Conservation (phyloP, 2,113 vertebrate species). For the Plotosus lineatus region DNA sequence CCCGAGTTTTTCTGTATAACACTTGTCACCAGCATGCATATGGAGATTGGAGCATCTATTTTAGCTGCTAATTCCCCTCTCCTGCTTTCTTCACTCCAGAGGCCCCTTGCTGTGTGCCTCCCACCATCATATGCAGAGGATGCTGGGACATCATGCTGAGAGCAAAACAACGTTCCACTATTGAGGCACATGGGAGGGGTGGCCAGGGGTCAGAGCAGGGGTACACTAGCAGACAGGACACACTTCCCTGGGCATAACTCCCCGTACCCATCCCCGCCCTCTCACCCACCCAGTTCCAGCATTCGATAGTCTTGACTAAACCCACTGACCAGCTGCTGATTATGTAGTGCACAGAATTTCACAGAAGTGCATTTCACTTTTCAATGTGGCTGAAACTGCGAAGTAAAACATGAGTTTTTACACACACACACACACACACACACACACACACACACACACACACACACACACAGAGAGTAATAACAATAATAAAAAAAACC, state of each 20-base stretch:
- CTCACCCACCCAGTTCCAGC: constrained; percentile 7
- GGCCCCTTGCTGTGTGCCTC: constrained; percentile 55
- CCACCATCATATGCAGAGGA: constrained; percentile 54
- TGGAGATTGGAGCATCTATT: constrained; percentile 52
- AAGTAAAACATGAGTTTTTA: not conserved
- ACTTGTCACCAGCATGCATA: constrained; percentile 49
- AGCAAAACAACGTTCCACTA: constrained; percentile 58
- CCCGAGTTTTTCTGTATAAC: constrained; percentile 45
- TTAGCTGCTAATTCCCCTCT: constrained; percentile 56
- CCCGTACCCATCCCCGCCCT: not conserved
- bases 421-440: too few relatives aligned
- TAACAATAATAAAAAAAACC: too few relatives aligned
- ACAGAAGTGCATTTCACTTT: constrained; percentile 3
- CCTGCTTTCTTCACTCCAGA: constrained; percentile 50
- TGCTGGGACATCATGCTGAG: constrained; percentile 59
- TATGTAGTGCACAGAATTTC: constrained; percentile 49
- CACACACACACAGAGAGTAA: too few relatives aligned
- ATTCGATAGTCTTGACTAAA: constrained; percentile 28
- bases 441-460: too few relatives aligned
- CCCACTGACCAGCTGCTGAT: constrained; percentile 63
- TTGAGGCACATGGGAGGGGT: constrained; percentile 44
- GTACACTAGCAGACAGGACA: constrained; percentile 53
- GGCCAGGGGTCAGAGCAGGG: constrained; percentile 59
- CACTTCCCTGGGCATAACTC: constrained; percentile 48
- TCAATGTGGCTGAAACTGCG: not conserved